A percentile compares a stretch with the other conserved stretches of the same genome.
phyloP scores from a whole-genome alignment of 92 coral and sea anemone genomes.

The Zoanthus gigantus region DNA sequence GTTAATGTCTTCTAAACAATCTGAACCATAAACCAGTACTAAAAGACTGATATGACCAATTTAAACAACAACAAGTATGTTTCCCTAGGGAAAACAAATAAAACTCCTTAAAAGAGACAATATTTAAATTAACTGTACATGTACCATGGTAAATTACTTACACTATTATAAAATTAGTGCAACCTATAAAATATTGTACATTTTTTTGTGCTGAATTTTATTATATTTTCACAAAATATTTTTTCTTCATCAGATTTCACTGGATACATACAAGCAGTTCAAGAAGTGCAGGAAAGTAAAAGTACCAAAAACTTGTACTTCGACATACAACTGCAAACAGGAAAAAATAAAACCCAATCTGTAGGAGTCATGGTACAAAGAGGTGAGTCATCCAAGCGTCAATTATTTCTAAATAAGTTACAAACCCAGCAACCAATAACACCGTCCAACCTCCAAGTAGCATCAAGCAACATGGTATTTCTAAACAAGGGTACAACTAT shows the following conservation, averaged over 20 bases:
- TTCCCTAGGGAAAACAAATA: constrained; percentile 37
- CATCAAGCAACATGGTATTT: constrained; percentile 57
- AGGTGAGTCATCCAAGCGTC: not conserved
- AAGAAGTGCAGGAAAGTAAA: too few species aligned
- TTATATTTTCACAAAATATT: too few species aligned
- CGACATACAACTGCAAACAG: too few species aligned
- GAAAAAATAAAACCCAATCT: too few species aligned
- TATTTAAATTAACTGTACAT: constrained; percentile 46
- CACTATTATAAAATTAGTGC: constrained; percentile 57
- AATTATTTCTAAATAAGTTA: constrained; percentile 39
- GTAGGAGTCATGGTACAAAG: too few species aligned
- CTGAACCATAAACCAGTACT: constrained; percentile 53
- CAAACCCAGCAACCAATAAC: constrained; percentile 55
- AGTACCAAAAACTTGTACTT: too few species aligned
- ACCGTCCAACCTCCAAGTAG: constrained; percentile 59
- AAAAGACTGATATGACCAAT: constrained; percentile 46
- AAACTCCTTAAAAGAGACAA: constrained; percentile 33
- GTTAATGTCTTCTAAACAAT: constrained; percentile 59
- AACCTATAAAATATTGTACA: too few species aligned
- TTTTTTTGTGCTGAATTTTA: too few species aligned
- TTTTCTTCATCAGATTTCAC: too few species aligned
- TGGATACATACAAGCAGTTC: too few species aligned
- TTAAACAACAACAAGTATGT: constrained; percentile 36
- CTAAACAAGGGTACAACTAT: constrained; percentile 60
- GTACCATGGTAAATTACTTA: constrained; percentile 48